Percentiles rank a stretch among this genome's conserved stretches.
Conservation (phyloP, 2,888 invertebrate genomes). For the Epirrhoe alternata region DNA sequence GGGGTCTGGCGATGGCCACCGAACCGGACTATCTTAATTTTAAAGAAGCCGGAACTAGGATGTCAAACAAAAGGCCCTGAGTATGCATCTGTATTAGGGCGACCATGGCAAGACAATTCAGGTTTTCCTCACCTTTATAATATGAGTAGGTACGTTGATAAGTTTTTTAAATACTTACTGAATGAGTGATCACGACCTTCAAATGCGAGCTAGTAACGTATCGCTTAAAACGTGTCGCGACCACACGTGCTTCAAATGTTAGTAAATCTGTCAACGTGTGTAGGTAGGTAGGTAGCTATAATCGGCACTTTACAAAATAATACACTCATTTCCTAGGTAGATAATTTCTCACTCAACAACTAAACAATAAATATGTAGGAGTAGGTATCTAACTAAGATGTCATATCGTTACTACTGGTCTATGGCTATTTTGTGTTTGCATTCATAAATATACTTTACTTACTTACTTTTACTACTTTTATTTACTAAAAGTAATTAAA, state of each 20-base stretch:
- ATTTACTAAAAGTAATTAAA: no score
- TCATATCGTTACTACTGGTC: background rate
- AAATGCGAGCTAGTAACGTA: conserved; percentile 5
- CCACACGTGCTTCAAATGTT: conserved; percentile 17
- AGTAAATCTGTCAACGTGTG: conserved; percentile 15
- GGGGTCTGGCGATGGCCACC: background rate
- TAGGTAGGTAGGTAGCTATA: no score
- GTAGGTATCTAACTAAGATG: no score
- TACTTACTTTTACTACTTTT: no score
- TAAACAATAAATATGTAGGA: background rate
- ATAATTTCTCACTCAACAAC: background rate
- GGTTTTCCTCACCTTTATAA: conserved; percentile 19
- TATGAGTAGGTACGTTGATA: background rate
- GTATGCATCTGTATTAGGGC: background rate
- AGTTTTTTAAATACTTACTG: background rate
- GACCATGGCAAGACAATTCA: conserved; percentile 8
- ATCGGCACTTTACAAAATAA: conserved; percentile 18
- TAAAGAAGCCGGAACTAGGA: conserved; percentile 19
- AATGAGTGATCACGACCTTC: conserved; percentile 13
- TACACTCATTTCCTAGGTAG: background rate
- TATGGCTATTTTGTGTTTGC: background rate
- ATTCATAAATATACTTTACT: background rate
- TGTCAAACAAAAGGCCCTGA: background rate
- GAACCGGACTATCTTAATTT: background rate
- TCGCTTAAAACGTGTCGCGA: conserved; percentile 15